Percentiles rank a stretch among this genome's conserved stretches.
phyloP scores from a whole-genome alignment of 2,113 vertebrate species.

The Pimephales promelas region DNA sequence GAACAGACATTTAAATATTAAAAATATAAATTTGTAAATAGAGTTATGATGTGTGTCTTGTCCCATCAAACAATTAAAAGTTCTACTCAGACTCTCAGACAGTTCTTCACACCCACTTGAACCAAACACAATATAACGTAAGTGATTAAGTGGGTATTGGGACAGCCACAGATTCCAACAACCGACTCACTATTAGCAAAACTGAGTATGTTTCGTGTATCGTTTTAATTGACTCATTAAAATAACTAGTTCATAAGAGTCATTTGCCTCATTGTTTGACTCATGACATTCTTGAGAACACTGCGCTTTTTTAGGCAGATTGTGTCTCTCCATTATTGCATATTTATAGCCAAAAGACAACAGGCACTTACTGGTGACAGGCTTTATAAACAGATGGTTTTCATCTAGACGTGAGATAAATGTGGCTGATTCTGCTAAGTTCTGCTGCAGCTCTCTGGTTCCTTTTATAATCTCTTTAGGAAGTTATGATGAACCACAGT shows the following conservation, averaged over 20 bases:
- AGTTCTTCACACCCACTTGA: neutral
- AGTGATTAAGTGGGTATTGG: neutral
- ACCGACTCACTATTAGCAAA: neutral
- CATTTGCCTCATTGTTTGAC: neutral
- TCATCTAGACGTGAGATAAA: slow-evolving; percentile 28
- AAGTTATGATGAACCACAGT: slow-evolving; percentile 25
- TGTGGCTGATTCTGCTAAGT: slow-evolving; percentile 12
- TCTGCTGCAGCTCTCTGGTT: neutral
- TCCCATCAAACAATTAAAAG: neutral
- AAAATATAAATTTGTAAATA: no score
- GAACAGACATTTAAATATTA: neutral
- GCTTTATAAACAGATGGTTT: slow-evolving; percentile 15
- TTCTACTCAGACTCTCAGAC: neutral
- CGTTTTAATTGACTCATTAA: neutral
- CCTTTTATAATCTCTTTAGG: slow-evolving; percentile 22
- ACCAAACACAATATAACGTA: neutral
- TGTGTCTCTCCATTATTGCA: slow-evolving; percentile 1
- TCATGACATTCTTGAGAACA: neutral
- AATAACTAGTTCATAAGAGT: neutral
- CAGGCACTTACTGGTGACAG: slow-evolving; percentile 19
- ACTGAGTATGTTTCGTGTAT: neutral
- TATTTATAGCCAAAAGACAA: slow-evolving; percentile 12
- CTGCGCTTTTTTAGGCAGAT: neutral
- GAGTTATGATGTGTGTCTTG: neutral
- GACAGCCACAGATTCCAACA: no score